Evolutionary conservation across 2,113 vertebrate genomes (phyloP).

Genomic region (Mirza zaza): DNA sequence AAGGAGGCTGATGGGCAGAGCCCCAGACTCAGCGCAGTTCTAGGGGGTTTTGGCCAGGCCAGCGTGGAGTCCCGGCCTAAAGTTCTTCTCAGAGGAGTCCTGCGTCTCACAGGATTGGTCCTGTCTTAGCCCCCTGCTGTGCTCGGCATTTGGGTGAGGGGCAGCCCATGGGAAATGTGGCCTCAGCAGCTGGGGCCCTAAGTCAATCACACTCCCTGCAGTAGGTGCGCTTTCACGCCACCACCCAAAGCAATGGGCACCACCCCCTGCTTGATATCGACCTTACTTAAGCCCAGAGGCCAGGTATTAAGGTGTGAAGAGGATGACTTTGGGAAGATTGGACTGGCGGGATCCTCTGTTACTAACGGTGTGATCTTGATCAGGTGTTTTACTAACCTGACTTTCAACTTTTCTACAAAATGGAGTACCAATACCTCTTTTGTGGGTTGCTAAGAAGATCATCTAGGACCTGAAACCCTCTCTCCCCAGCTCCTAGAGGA

Average conservation of each 20-base stretch:
- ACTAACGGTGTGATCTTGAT: not conserved
- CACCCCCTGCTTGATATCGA: not conserved
- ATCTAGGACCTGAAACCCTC: not conserved
- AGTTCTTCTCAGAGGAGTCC: not conserved
- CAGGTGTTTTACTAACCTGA: not conserved
- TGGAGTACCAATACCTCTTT: not conserved
- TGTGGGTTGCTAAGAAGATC: not conserved
- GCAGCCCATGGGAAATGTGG: not conserved
- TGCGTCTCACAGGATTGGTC: not conserved
- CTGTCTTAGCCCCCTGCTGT: too few relatives aligned
- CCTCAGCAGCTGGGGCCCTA: not conserved
- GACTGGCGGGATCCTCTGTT: not conserved
- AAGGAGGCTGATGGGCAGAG: not conserved
- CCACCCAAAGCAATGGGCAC: not conserved
- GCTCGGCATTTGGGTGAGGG: fast-evolving
- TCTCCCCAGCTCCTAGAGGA: not conserved
- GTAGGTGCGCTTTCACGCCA: not conserved
- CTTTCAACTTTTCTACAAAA: not conserved
- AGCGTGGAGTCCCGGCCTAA: not conserved
- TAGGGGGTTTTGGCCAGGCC: not conserved
- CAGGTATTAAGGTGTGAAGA: not conserved
- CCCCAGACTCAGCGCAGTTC: not conserved
- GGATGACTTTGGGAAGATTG: not conserved
- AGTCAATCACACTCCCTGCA: fast-evolving
- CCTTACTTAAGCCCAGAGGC: not conserved